phyloP scores from a whole-genome alignment of 2,797 vertebrate genomes.

The Eupleurogrammus muticus region DNA sequence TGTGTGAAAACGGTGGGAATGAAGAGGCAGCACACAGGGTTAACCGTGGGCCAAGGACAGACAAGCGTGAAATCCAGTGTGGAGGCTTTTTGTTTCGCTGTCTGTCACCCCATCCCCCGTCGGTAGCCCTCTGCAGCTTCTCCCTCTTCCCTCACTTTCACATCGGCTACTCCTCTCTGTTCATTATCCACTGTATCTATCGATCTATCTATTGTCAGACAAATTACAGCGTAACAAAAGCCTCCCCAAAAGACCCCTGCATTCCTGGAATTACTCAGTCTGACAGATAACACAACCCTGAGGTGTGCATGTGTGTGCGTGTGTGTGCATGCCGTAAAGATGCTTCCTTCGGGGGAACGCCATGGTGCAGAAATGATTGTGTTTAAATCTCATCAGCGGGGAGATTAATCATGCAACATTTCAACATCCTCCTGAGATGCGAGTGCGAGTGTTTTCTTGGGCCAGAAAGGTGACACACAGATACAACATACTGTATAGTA shows the following conservation, averaged over 20 bases:
- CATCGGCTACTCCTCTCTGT: no score
- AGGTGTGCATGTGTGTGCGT: neutral
- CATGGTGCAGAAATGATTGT: conserved; percentile 17
- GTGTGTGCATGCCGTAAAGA: neutral
- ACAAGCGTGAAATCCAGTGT: conserved; percentile 41
- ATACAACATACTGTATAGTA: neutral
- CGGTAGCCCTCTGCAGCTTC: conserved; percentile 9
- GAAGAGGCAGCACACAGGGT: conserved; percentile 19
- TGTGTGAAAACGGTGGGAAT: conserved; percentile 26
- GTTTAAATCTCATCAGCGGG: neutral
- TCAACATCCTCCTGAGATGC: neutral
- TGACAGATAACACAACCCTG: conserved; percentile 15
- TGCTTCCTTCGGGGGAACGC: conserved; percentile 7
- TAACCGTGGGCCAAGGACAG: conserved; percentile 15
- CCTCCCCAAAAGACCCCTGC: neutral
- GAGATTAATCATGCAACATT: conserved; percentile 27
- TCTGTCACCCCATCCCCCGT: neutral
- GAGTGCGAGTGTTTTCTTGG: neutral
- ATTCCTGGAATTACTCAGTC: conserved; percentile 19
- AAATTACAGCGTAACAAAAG: no score
- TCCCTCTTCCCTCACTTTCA: neutral
- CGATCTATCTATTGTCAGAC: neutral
- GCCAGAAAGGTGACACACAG: conserved; percentile 2
- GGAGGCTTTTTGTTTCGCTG: conserved; percentile 13
- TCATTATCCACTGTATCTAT: neutral